Evolutionary conservation across 2,113 vertebrate genomes (phyloP).

Genomic region (Nyctibius bracteatus): DNA sequence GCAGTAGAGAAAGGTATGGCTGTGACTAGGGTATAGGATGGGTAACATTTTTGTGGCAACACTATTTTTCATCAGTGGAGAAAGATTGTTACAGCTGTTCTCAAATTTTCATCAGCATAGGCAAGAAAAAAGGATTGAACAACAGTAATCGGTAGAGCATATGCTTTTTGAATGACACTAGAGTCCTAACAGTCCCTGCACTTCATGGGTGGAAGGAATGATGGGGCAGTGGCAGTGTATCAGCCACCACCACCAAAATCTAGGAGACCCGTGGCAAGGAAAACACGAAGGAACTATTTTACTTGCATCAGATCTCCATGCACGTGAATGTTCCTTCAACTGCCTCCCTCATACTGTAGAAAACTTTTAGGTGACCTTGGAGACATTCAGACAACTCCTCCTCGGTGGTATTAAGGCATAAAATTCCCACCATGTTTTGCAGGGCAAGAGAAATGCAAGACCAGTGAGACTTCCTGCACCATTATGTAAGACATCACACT

Average conservation of each 20-base stretch:
- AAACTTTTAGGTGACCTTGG: not conserved
- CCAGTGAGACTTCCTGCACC: not conserved
- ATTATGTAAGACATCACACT: not conserved
- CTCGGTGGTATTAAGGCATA: not conserved
- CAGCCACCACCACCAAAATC: not conserved
- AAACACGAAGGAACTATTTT: not conserved
- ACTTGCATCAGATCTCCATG: not conserved
- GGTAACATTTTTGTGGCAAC: not conserved
- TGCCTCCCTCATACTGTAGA: not conserved
- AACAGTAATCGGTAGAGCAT: not conserved
- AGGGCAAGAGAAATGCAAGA: not conserved
- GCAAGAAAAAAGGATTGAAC: not conserved
- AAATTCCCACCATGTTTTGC: not conserved
- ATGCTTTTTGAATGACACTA: not conserved
- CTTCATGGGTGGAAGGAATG: not conserved
- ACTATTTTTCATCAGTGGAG: not conserved
- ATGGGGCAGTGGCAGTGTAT: fast-evolving
- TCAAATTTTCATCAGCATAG: not conserved
- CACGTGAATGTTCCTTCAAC: not conserved
- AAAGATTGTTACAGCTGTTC: not conserved
- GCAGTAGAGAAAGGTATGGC: not conserved
- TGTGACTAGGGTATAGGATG: not conserved
- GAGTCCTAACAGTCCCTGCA: not conserved
- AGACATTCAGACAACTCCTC: not conserved
- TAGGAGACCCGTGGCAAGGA: not conserved